Conservation (phyloP, 2,888 invertebrate species). For the Erebia palarica region DNA sequence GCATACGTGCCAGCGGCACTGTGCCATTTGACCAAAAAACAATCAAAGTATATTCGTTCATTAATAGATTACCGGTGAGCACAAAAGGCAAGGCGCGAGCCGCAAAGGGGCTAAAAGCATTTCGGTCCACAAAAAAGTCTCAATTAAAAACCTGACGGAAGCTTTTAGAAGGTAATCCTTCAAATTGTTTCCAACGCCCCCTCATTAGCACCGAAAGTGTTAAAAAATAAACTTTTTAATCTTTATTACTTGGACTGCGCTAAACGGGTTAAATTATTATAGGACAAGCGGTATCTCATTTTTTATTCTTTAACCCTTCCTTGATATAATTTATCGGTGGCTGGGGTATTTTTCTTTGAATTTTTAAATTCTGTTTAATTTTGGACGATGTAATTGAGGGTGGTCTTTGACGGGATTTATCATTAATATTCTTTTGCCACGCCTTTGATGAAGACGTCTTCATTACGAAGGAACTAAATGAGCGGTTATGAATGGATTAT, state of each 20-base stretch:
- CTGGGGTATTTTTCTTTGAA: constrained; percentile 64
- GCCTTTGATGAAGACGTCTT: constrained; percentile 36
- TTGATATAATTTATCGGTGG: constrained; percentile 70
- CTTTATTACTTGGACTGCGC: constrained; percentile 79
- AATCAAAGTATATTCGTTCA: constrained; percentile 59
- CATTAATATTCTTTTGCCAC: constrained; percentile 52
- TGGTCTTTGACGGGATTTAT: constrained; percentile 50
- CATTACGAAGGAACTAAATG: constrained; percentile 25
- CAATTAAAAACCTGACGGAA: constrained; percentile 83
- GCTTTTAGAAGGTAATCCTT: constrained; percentile 83
- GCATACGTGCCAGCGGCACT: background rate
- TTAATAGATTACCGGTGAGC: constrained; percentile 76
- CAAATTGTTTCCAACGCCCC: constrained; percentile 83
- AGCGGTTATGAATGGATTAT: constrained; percentile 21
- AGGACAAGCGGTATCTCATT: constrained; percentile 72
- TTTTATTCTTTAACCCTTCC: constrained; percentile 74
- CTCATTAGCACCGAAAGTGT: constrained; percentile 82
- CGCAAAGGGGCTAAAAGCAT: constrained; percentile 80
- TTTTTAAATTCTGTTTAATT: constrained; percentile 69
- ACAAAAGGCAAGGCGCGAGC: constrained; percentile 67
- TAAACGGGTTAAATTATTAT: constrained; percentile 82
- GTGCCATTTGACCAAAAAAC: constrained; percentile 35
- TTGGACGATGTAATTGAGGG: constrained; percentile 65
- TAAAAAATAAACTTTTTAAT: constrained; percentile 83
- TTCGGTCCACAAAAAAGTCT: constrained; percentile 80